Percentiles rank a stretch among this genome's conserved stretches.
phyloP scores from a whole-genome alignment of 2,888 invertebrate genomes.

The Stegophylla sp. region DNA sequence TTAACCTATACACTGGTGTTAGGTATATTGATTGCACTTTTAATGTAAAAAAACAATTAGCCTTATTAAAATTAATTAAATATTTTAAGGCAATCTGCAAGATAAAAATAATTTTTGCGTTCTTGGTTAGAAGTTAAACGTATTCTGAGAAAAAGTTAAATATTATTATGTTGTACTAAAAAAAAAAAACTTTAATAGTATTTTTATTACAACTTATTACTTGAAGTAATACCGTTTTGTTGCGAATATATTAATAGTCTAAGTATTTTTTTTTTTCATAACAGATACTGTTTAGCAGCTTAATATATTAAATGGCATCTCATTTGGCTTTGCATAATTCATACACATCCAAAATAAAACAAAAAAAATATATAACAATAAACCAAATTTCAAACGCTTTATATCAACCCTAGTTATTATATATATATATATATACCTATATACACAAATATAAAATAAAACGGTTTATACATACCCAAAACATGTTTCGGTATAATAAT shows the following conservation, averaged over 20 bases:
- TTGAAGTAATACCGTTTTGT: not conserved
- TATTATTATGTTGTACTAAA: not conserved
- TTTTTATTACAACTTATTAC: not conserved
- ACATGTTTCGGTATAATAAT: conserved; percentile 15
- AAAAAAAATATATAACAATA: not conserved
- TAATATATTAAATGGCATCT: conserved; percentile 4
- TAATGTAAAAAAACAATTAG: no score
- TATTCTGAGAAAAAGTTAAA: not conserved
- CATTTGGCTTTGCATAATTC: conserved; percentile 6
- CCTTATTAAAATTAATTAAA: no score
- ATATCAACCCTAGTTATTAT: not conserved
- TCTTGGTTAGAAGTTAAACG: not conserved
- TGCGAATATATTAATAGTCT: not conserved
- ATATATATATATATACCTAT: not conserved
- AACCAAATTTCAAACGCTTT: not conserved
- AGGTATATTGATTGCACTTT: no score
- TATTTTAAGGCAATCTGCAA: no score
- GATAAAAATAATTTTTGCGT: not conserved
- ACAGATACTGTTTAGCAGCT: not conserved
- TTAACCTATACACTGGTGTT: no score
- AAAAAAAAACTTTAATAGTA: not conserved
- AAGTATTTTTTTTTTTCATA: not conserved
- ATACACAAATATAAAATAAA: no score
- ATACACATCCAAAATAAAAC: not conserved
- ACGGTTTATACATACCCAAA: no score